A percentile compares a stretch with the other conserved stretches of the same genome.
phyloP scores from a whole-genome alignment of 1,140 invertebrate genomes.

The Leptoteleia sp. region DNA sequence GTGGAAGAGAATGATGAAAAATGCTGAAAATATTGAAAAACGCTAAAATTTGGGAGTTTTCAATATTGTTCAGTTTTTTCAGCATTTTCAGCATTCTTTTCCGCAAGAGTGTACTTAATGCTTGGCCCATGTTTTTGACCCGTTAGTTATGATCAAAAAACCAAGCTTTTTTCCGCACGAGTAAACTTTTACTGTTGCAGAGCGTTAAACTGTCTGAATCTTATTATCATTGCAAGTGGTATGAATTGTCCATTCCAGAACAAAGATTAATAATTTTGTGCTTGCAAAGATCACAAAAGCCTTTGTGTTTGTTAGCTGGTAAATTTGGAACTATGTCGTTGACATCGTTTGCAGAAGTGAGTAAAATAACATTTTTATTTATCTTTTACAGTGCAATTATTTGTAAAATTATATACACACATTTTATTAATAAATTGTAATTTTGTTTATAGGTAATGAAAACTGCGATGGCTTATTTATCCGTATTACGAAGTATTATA shows the following conservation, averaged over 20 bases:
- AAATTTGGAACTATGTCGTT: constrained; percentile 66
- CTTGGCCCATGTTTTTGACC: too few species aligned
- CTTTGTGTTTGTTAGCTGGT: constrained; percentile 56
- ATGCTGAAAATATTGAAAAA: too few species aligned
- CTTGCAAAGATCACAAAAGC: constrained; percentile 61
- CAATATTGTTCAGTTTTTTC: too few species aligned
- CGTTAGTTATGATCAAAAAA: too few species aligned
- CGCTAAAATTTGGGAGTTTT: too few species aligned
- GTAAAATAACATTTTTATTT: too few species aligned
- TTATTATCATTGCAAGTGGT: constrained; percentile 65
- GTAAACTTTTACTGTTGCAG: constrained; percentile 28
- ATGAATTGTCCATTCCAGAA: constrained; percentile 45
- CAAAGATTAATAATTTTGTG: constrained; percentile 54
- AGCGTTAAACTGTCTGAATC: constrained; percentile 50
- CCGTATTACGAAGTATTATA: constrained; percentile 54
- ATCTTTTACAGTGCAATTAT: too few species aligned
- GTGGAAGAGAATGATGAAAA: too few species aligned
- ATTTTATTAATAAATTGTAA: background rate
- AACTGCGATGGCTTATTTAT: constrained; percentile 62
- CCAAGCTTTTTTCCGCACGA: too few species aligned
- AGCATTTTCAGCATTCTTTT: too few species aligned
- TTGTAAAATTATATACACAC: too few species aligned
- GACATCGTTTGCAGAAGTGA: constrained; percentile 62
- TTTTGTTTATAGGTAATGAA: constrained; percentile 59
- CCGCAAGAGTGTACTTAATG: too few species aligned